phyloP scores from a whole-genome alignment of 2,113 vertebrate species.

The Halcyon senegalensis region DNA sequence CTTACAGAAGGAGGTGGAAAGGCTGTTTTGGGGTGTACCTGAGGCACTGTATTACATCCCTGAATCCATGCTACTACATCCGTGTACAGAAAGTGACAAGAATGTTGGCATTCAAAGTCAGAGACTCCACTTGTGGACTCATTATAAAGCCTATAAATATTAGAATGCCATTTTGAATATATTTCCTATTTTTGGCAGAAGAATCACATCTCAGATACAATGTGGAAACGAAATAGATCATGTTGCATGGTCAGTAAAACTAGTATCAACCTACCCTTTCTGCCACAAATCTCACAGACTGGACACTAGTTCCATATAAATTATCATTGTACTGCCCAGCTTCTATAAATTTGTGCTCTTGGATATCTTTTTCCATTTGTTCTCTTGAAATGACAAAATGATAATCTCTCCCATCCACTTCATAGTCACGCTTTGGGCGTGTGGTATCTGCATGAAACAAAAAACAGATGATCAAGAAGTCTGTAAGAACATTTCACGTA shows the following conservation, averaged over 20 bases:
- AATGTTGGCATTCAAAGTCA: neutral
- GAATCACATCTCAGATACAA: neutral
- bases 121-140: neutral
- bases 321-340: conserved; percentile 98
- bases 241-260: neutral
- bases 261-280: conserved; percentile 85
- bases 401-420: conserved; percentile 95
- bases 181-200: neutral
- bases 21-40: neutral
- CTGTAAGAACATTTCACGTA: neutral
- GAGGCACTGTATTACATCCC: neutral
- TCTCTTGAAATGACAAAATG: conserved; percentile 96
- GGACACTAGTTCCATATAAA: conserved; percentile 96
- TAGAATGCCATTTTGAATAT: neutral
- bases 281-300: conserved; percentile 95
- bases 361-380: conserved; percentile 98
- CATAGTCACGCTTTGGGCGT: conserved; percentile 91
- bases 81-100: neutral
- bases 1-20: neutral
- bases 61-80: neutral
- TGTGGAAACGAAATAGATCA: neutral
- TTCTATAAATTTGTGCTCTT: conserved; percentile 99
- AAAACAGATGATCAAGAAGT: neutral
- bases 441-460: conserved; percentile 87
- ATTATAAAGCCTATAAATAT: neutral